Evolutionary conservation across 2,888 invertebrate genomes (phyloP).

Genomic region (Saturnia japonica): DNA sequence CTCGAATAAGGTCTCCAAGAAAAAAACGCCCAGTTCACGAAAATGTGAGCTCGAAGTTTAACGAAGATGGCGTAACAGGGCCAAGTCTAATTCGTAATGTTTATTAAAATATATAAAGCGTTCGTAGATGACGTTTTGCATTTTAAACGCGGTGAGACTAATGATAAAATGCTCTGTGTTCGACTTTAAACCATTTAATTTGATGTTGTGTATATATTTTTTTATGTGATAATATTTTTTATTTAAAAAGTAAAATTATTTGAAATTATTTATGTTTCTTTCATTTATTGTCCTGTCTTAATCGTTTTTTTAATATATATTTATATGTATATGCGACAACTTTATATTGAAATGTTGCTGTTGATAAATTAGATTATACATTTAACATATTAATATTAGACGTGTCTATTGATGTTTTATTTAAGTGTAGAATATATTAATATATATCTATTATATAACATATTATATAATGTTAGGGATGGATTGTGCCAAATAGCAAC

Average conservation of each 20-base stretch:
- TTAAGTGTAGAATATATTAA: conserved; percentile 51
- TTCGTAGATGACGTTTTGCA: neutral
- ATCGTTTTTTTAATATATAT: conserved; percentile 50
- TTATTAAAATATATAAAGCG: neutral
- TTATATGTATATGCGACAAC: conserved; percentile 58
- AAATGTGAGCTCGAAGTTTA: neutral
- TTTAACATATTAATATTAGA: conserved; percentile 49
- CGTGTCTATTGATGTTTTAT: conserved; percentile 56
- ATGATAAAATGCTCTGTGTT: neutral
- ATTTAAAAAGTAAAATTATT: conserved; percentile 72
- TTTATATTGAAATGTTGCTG: conserved; percentile 58
- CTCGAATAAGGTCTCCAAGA: neutral
- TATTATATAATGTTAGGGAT: conserved; percentile 41
- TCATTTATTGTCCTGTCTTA: conserved; percentile 54
- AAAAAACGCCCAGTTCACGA: neutral
- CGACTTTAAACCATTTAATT: conserved; percentile 53
- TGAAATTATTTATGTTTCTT: conserved; percentile 62
- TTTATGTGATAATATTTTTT: conserved; percentile 55
- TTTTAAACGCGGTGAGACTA: neutral
- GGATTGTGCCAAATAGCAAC: conserved; percentile 68
- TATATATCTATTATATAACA: conserved; percentile 35
- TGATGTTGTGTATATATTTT: conserved; percentile 15
- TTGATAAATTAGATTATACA: conserved; percentile 40
- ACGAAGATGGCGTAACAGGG: neutral
- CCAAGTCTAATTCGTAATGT: neutral